Evolutionary conservation across 2,888 invertebrate genomes (phyloP), one percentile per base, ranked within the genome.

Genomic region (Rotaria sp.): DNA sequence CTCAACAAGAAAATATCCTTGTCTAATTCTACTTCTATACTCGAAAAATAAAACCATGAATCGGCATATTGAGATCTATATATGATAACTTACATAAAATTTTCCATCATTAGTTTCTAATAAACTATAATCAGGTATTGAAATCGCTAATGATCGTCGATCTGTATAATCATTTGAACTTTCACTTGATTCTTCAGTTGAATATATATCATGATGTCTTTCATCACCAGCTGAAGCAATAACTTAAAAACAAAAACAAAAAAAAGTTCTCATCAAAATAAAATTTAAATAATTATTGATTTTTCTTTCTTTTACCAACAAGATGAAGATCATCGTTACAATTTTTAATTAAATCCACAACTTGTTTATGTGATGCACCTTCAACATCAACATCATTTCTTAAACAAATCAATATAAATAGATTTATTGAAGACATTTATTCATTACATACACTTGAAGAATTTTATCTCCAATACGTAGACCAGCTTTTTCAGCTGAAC

Each of bases 321-420:
- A 80, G 93, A 48, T 96, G 96, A 88, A 99, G 93, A 88, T 95
- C 95, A 92, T 99, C 98, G 30, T 98, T 98, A 4, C 99, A 98
- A 26, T 97, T 97, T 92, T 98, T 98, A 90, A 99, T 99, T 89
- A 98, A 93, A 92, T 99, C 99, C 84, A 99, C 99, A 88, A 99
- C 99, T 92, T 98, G 97, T 90, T 97, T 96, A 92, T 99, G 99
- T 74, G 98, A 98, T n/a, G 98, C 95, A 85, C 99, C 99, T 93
- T 99, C 99, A 26, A 99, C 99, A 92, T 95, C 45, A 5, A 80
- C n/a, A 45, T n/a, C 80, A 45, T 80, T 80, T 45, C 80, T 80
- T 11, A 11, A 41, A 45, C 2, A 41, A 80, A n/a, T 24, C 4
- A 67, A 80, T 15, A 13, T 1, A n/a, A 3, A 35, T 13, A 10